Evolutionary conservation across 2,113 vertebrate species (phyloP).

Genomic region (Triplophysa dalaica): DNA sequence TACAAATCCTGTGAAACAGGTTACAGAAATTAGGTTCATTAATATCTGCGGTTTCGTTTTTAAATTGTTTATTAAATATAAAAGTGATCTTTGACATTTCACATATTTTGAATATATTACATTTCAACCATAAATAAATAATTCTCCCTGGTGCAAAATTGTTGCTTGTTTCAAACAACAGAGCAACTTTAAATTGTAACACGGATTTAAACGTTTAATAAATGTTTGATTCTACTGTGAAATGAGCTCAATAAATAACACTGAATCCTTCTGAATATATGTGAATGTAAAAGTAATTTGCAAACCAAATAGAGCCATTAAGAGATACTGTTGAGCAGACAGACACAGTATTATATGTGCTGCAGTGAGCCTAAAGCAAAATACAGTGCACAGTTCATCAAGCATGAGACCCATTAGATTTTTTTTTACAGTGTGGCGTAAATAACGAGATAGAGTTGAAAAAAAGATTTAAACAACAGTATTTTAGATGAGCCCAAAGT

Average conservation of each 20-base stretch:
- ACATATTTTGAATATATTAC: constrained; percentile 23
- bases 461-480: constrained; percentile 33
- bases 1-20: constrained; percentile 16
- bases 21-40: constrained; percentile 7
- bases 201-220: not conserved
- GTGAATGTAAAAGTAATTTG: not conserved
- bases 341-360: constrained; percentile 52
- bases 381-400: constrained; percentile 66
- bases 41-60: not conserved
- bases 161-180: constrained; percentile 4
- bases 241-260: constrained; percentile 38
- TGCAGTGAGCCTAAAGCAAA: constrained; percentile 52
- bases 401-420: constrained; percentile 38
- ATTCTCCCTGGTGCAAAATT: constrained; percentile 31
- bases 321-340: constrained; percentile 40
- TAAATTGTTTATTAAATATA: constrained; percentile 34
- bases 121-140: constrained; percentile 33
- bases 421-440: constrained; percentile 34
- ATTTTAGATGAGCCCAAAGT: constrained; percentile 45
- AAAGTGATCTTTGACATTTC: constrained; percentile 14
- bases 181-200: not conserved
- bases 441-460: constrained; percentile 44
- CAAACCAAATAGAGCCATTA: constrained; percentile 53
- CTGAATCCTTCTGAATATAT: constrained; percentile 26
- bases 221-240: constrained; percentile 17